Percentiles rank a stretch among this genome's conserved stretches.
Conservation (phyloP, 2,797 vertebrate species). For the Phataginus tricuspis region DNA sequence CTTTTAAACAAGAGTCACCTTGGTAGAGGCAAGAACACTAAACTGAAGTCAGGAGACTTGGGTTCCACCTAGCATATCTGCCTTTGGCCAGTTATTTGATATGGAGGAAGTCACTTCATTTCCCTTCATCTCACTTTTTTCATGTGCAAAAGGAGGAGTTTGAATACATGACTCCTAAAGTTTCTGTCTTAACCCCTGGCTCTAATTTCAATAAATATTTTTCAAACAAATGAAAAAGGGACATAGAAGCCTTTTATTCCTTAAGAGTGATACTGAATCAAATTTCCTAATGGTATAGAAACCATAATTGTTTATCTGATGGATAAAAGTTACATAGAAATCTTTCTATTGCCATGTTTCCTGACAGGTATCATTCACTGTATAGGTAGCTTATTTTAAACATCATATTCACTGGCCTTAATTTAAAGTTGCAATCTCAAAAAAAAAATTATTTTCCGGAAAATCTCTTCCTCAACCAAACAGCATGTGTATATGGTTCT, state of each 20-base stretch:
- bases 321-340: neutral
- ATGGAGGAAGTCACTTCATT: neutral
- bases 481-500: neutral
- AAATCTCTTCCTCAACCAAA: too few species aligned
- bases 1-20: neutral
- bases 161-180: neutral
- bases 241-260: neutral
- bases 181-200: neutral
- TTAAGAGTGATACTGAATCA: neutral
- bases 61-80: neutral
- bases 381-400: neutral
- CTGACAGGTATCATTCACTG: neutral
- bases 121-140: neutral
- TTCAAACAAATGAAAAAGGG: neutral
- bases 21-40: neutral
- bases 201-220: neutral
- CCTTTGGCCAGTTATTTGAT: neutral
- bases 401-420: neutral
- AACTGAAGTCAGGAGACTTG: neutral
- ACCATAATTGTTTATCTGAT: neutral
- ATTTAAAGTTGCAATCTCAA: too few species aligned
- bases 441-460: too few species aligned
- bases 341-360: neutral
- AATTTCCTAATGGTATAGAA: neutral
- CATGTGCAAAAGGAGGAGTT: neutral